phyloP scores from a whole-genome alignment of 23 tunicate species.

The Ciona savignyi region DNA sequence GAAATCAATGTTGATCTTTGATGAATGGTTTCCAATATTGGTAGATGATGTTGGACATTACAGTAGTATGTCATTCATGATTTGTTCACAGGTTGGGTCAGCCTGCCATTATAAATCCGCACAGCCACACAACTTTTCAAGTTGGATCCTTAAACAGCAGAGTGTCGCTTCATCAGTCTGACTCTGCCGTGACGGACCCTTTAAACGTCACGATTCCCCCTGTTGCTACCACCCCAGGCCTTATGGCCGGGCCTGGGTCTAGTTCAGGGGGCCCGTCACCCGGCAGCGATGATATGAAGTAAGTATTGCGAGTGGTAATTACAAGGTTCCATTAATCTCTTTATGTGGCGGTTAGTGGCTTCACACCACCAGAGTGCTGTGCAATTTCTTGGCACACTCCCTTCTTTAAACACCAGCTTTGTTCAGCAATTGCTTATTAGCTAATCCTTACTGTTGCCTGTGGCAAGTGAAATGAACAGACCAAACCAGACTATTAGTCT shows the following conservation, averaged over 20 bases:
- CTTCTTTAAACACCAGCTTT: background rate
- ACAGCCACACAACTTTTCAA: conserved; percentile 17
- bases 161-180: conserved; percentile 16
- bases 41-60: too few relatives aligned
- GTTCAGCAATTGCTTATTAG: background rate
- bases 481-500: background rate
- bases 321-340: background rate
- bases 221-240: conserved; percentile 46
- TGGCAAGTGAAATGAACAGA: background rate
- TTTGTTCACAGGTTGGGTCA: conserved; percentile 1
- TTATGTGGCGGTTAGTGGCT: background rate
- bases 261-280: conserved; percentile 92
- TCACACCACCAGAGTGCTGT: background rate
- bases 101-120: conserved; percentile 8
- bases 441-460: background rate
- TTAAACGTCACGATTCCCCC: conserved; percentile 69
- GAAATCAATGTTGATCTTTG: too few relatives aligned
- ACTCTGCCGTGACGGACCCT: conserved; percentile 25
- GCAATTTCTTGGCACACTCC: conserved; percentile 1
- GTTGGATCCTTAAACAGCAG: background rate
- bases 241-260: conserved; percentile 62
- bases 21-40: too few relatives aligned
- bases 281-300: conserved; percentile 65
- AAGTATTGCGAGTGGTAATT: conserved; percentile 16
- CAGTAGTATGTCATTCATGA: too few relatives aligned